These are phyloP conservation scores for Dreissena rostriformis DNA, from an alignment of 1,140 invertebrate genomes.

Conservation along the genomic window DNA sequence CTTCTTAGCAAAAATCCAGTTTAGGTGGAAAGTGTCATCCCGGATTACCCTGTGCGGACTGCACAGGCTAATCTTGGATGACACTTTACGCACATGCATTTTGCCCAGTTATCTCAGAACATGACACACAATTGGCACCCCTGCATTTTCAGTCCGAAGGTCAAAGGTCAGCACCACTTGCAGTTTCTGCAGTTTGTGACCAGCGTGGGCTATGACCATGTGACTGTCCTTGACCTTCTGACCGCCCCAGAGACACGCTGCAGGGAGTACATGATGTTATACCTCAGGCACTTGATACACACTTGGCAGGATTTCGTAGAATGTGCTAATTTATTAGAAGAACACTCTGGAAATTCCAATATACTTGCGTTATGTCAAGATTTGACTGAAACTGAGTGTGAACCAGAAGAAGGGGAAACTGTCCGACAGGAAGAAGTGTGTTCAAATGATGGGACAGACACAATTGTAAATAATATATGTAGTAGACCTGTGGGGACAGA, in stretches of 20 bases:
- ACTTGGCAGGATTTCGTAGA: conserved; percentile 28
- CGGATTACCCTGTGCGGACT: no score
- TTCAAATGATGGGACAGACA: not conserved
- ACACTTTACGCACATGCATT: no score
- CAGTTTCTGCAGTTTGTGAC: conserved; percentile 45
- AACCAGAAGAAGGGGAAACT: not conserved
- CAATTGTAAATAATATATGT: not conserved
- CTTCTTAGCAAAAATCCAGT: no score
- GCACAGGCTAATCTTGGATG: no score
- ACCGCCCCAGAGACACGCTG: conserved; percentile 48
- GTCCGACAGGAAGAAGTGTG: not conserved
- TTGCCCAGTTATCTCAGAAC: no score
- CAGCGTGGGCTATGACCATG: conserved; percentile 45
- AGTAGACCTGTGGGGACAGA: not conserved
- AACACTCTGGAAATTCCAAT: not conserved
- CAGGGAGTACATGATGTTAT: conserved; percentile 22
- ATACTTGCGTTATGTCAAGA: not conserved
- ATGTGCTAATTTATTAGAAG: not conserved
- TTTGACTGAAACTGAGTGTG: not conserved
- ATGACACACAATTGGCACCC: no score
- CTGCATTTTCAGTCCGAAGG: not conserved
- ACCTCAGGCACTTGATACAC: conserved; percentile 4
- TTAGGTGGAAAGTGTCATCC: no score
- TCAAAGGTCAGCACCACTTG: conserved; percentile 30
- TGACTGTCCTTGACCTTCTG: conserved; percentile 44